Base-by-base conservation (phyloP, 2,888 invertebrate genomes). In the Pomacea canaliculata region DNA sequence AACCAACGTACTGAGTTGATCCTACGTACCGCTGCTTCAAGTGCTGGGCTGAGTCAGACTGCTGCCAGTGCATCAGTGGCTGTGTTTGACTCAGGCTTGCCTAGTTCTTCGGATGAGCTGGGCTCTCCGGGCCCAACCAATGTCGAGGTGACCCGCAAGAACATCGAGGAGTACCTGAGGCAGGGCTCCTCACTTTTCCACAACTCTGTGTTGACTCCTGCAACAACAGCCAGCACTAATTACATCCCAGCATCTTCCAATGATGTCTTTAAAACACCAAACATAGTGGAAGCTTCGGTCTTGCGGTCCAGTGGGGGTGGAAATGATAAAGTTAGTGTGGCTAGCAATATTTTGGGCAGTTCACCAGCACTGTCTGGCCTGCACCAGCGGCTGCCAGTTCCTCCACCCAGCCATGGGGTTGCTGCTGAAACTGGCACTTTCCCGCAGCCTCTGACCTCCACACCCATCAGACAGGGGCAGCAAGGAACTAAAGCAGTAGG, bases 201-300 rank as follows among this genome's bases (percentile, higher is more conserved):
- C 10, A 86, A 87, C 77, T 81, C 86, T 23, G 77, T 89, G 56
- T 81, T 88, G 49, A 80, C 78, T 48, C 78, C 80, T 46, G 63
- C 71, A 12, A 60, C 66, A 46, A 56, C 73, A 19, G n/a, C 75
- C 67, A 67, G 77, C 16, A 48, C 75, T 4, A 73, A 74, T 51
- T 51, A 73, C 69, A 74, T 78, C 78, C 78, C 78, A 71, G 73
- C 71, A 27, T 66, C 75, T 66, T 70, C 77, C 63, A 75, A 73
- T 73, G 81, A 79, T 56, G 73, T 79, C 23, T 77, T 78, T 65
- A 79, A 78, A 73, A 74, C 78, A 27, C 97, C 97, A 69, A 96
- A 96, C 92, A 96, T 96, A 81, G 95, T 96, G 81, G 96, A 96
- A 83, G 96, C 96, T 7, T 95, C 94, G 94, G 92, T 91, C 27